Evolutionary conservation across 2,797 vertebrate species (phyloP), one percentile per base, ranked within the genome.

Genomic region (Vespertilio murinus): DNA sequence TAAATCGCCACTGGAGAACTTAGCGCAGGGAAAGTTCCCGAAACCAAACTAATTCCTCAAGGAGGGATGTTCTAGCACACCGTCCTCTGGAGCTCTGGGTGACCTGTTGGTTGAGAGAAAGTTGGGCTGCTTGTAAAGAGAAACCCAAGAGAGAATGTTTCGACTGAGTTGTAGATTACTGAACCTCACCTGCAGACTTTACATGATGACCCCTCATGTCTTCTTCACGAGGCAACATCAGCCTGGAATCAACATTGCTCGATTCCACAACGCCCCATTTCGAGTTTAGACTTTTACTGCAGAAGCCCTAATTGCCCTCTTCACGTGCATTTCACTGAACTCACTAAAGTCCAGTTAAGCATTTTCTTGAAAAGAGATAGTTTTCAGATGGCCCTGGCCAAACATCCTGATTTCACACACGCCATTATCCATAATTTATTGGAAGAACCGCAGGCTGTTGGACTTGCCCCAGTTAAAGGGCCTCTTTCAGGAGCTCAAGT

Each of bases 321-420:
- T 95, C 79, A 74, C 38, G 89, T 77, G 82, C 91, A 95, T 82
- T 93, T 88, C 92, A 89, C 38, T 73, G 91, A 94, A 89, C 78
- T 73, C 81, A 79, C 73, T 49, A 79, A 95, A 95, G 78, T 88
- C 85, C 88, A 89, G 90, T 95, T 93, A 96, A 96, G 94, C 94
- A 96, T 97, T 93, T 96, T 94, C 91, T 79, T 64, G 49, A 95
- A 96, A 96, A 96, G 82, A 94, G 92, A 91, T 93, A 18, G 18
- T 91, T 96, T 97, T 95, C 91, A 89, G 80, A 88, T 45, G 91
- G 86, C 70, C 80, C 35, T 87, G 86, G 86, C 52, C 80, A 88
- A 94, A 92, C 47, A 52, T 61, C 8, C 73, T 0, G 8, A 81
- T 81, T 83, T 86, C 12, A 1, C 67, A 47, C 23, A 38, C 45